Percentiles rank a stretch among this genome's conserved stretches.
phyloP scores from a whole-genome alignment of 2,113 vertebrate species.

The Neolamprologus falcicula region DNA sequence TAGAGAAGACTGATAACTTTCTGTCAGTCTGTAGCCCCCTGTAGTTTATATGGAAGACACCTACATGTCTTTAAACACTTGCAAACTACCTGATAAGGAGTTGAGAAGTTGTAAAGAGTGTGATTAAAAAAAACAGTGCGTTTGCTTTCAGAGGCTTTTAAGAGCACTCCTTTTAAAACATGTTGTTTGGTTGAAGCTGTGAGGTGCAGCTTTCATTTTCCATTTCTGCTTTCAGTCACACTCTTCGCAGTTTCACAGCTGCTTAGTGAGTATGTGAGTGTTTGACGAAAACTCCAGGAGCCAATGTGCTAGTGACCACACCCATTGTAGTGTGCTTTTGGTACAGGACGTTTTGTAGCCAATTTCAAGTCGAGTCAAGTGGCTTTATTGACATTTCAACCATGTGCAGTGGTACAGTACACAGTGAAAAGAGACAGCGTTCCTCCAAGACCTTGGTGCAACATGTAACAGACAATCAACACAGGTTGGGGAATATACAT shows the following conservation, averaged over 20 bases:
- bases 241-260: background rate
- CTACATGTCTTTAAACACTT: background rate
- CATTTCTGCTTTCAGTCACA: background rate
- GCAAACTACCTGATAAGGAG: background rate
- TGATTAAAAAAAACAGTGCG: rapidly evolving
- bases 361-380: background rate
- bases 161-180: background rate
- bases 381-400: background rate
- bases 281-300: background rate
- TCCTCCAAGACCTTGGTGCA: background rate
- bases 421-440: background rate
- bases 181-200: background rate
- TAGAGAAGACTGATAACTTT: background rate
- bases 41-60: background rate
- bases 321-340: background rate
- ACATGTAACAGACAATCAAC: background rate
- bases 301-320: background rate
- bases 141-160: background rate
- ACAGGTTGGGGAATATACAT: background rate
- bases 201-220: background rate
- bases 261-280: background rate
- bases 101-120: background rate
- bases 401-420: background rate
- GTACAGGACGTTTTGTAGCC: background rate
- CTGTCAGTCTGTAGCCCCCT: background rate